Conservation (phyloP, 2,888 invertebrate species). For the Acrobasis consociella region DNA sequence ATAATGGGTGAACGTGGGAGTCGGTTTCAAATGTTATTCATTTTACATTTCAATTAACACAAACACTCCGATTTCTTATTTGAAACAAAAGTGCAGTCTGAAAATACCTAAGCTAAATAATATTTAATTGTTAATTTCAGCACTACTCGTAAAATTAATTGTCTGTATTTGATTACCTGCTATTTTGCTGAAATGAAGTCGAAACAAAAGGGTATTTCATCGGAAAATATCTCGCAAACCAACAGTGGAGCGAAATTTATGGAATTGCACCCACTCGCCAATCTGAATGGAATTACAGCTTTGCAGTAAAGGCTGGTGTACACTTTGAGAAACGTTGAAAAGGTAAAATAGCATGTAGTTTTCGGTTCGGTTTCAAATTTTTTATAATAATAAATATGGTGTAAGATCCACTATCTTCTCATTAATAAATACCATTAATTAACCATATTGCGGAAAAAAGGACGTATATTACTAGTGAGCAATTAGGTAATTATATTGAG, state of each 20-base stretch:
- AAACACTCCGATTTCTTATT: not conserved
- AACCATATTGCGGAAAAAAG: no score
- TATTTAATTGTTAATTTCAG: not conserved
- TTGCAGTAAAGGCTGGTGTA: not conserved
- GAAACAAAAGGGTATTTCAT: slow-evolving; percentile 10
- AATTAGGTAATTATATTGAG: no score
- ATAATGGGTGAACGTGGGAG: no score
- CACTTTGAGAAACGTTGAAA: not conserved
- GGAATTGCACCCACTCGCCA: slow-evolving; percentile 2
- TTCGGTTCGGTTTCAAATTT: no score
- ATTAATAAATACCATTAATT: no score
- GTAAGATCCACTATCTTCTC: no score
- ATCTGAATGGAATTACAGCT: not conserved
- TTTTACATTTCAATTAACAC: not conserved
- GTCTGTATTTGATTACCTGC: slow-evolving; percentile 1
- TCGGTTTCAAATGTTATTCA: no score
- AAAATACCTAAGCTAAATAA: not conserved
- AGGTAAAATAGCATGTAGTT: no score
- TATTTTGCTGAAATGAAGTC: not conserved
- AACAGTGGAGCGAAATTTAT: not conserved
- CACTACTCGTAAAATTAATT: not conserved
- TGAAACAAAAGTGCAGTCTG: not conserved
- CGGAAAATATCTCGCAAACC: slow-evolving; percentile 2
- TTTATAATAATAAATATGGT: no score
- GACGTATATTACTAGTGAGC: no score